Evolutionary conservation across 2,888 invertebrate genomes (phyloP).

Genomic region (Drosophila setosimentum): DNA sequence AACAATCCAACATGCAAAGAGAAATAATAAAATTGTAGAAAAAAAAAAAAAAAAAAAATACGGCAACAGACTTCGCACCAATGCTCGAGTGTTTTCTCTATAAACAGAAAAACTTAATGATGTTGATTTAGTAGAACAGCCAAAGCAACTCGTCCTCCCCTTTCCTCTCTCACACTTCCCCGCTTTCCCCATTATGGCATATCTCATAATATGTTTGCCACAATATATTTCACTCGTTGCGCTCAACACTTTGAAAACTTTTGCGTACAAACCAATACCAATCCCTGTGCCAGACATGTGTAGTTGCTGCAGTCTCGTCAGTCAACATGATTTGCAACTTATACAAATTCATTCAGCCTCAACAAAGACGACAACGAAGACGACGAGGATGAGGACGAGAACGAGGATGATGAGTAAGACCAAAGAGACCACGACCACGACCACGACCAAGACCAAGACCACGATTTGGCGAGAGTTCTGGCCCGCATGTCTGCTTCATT

Average conservation of each 20-base stretch:
- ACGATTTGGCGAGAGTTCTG: constrained; percentile 50
- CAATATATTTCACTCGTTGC: constrained; percentile 62
- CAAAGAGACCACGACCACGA: constrained; percentile 5
- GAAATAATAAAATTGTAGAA: constrained; percentile 33
- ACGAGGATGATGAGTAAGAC: constrained; percentile 15
- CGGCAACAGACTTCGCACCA: constrained; percentile 40
- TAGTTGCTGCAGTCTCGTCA: constrained; percentile 51
- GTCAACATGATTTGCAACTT: constrained; percentile 80
- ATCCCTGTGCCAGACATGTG: constrained; percentile 9
- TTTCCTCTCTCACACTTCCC: not conserved
- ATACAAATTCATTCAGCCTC: constrained; percentile 77
- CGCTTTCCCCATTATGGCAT: constrained; percentile 27
- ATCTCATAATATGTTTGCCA: constrained; percentile 64
- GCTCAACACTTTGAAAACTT: constrained; percentile 67
- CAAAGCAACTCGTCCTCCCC: constrained; percentile 16
- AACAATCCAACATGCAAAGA: constrained; percentile 54
- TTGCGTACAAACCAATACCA: constrained; percentile 15
- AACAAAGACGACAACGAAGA: constrained; percentile 9
- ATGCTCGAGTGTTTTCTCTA: constrained; percentile 79
- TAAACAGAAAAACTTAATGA: constrained; percentile 81
- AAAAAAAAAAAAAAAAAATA: constrained; percentile 15
- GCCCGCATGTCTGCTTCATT: constrained; percentile 78
- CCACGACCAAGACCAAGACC: constrained; percentile 24
- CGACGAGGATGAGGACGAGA: not conserved
- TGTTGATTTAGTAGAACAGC: constrained; percentile 79